These are phyloP conservation scores for Mixornis gularis DNA, from an alignment of 2,113 vertebrate genomes.

Conservation along the genomic window DNA sequence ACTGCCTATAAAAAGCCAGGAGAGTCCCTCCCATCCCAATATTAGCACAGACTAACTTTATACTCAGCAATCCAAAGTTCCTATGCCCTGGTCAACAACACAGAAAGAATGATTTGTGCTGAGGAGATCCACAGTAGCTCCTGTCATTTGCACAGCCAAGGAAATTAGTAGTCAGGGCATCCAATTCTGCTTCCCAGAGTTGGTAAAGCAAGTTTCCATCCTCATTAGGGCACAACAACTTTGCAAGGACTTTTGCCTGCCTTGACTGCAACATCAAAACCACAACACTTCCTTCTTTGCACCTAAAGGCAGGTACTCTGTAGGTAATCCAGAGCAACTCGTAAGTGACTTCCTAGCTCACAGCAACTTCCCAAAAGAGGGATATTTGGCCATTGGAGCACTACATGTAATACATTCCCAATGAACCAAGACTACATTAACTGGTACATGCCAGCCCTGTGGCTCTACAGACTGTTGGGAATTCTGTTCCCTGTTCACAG, in stretches of 20 bases:
- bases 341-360: neutral
- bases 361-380: neutral
- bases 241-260: neutral
- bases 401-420: neutral
- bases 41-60: neutral
- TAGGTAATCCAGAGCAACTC: neutral
- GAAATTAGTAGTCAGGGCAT: neutral
- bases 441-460: neutral
- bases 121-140: neutral
- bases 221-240: neutral
- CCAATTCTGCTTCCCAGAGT: neutral
- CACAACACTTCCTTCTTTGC: neutral
- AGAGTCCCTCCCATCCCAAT: neutral
- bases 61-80: neutral
- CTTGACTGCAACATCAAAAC: neutral
- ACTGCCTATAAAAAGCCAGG: neutral
- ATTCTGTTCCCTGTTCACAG: neutral
- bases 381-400: neutral
- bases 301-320: fast-evolving
- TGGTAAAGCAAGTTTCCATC: neutral
- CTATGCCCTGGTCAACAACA: neutral
- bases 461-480: neutral
- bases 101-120: neutral
- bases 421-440: neutral
- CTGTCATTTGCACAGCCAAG: neutral